Base-by-base conservation (phyloP, 2,113 vertebrate species). In the Nannobrachium achirus region DNA sequence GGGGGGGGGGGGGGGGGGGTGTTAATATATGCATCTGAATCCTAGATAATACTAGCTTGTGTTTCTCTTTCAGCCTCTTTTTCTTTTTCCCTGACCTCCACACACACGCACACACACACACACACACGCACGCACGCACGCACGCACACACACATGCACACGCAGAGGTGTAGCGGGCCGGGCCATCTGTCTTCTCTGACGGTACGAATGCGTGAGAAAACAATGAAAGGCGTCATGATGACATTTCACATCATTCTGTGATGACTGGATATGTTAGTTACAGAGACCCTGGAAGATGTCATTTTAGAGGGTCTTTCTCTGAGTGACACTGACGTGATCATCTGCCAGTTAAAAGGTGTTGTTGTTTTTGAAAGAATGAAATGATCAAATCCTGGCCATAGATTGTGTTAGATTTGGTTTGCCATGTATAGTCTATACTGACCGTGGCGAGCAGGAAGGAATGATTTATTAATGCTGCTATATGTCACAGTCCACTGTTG, bases 401-500 rank as follows among this genome's bases (percentile, higher is more conserved):
- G n/a, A n/a, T n/a, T n/a, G n/a, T n/a, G n/a, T n/a, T n/a, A n/a
- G n/a, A n/a, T n/a, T n/a, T n/a, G n/a, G n/a, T n/a, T n/a, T n/a
- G n/a, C n/a, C n/a, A n/a, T n/a, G n/a, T n/a, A n/a, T n/a, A n/a
- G n/a, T n/a, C n/a, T n/a, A n/a, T n/a, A n/a, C n/a, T n/a, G n/a
- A n/a, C n/a, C n/a, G n/a, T n/a, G n/a, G n/a, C n/a, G n/a, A n/a
- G n/a, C 45, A 53, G 78, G 82, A 85, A 78, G 69, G 59, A 81
- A 81, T 84, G 82, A 89, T 89, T 88, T 88, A 86, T 89, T 84
- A 87, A 90, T 68, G 81, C 85, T 81, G 72, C 73, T 86, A 63
- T 73, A 84, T 79, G 86, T 76, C 83, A 86, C 80, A 81, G 86
- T 91, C 86, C 82, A 88, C 85, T 88, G 81, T 90, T 90, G 84